Base-by-base conservation (phyloP, 1,140 invertebrate genomes). In the Danaus plexippus region DNA sequence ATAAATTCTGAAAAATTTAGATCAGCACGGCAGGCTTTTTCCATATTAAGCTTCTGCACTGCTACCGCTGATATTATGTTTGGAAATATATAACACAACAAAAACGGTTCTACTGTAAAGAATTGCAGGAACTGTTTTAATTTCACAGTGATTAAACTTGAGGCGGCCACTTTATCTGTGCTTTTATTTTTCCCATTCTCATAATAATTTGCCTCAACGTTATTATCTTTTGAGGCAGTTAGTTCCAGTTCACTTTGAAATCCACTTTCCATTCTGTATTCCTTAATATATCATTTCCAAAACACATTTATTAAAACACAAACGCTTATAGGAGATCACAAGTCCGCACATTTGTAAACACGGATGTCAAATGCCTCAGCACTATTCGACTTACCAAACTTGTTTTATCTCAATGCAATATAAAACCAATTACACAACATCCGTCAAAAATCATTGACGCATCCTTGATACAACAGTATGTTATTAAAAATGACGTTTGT, bases 21-120 rank as follows among this genome's bases (percentile, higher is more conserved):
- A 67, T 91, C 90, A 1, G 88, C 87, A 8, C 88, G 79, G 63
- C 91, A 92, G 3, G 90, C 89, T 74, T 91, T 91, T 57, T 91
- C 89, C 59, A 91, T 71, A 55, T 89, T 89, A 8, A 92, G 65
- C 71, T 91, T 89, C 66, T 89, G 87, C 2, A 88, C 85, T n/a
- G 88, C 86, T 11, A 90, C 50, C 13, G 67, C 70, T 6, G 85
- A 80, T 71, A 90, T 83, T 0, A 88, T 75, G 59, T 73, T 87
- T 0, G 89, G 88, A 49, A 90, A 64, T 4, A 90, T 72, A 61
- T 89, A 90, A 65, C 86, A 88, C 9, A 89, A 52, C 18, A 90
- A 68, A 49, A 88, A 77, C 1, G 90, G 90, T 73, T 90, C 90
- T 5, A 90, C 87, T 0, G 89, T 90, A 41, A 90, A 75, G 57